A percentile compares a stretch with the other conserved stretches of the same genome.
phyloP scores from a whole-genome alignment of 2,113 vertebrate species.

The Pampusana beccarii region DNA sequence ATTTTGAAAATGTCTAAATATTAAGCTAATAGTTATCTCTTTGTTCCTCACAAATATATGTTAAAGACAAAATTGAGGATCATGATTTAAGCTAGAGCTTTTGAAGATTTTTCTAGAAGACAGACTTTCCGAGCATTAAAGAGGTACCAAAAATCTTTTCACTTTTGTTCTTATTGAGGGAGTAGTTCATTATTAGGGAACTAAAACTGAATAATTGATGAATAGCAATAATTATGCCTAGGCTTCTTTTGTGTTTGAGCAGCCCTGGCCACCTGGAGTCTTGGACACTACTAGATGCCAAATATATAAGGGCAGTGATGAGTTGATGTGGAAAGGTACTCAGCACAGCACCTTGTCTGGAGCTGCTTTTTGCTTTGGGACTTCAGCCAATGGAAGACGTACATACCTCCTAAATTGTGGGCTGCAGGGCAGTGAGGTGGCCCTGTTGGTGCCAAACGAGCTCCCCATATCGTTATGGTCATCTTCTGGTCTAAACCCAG shows the following conservation, averaged over 20 bases:
- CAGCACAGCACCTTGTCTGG: not conserved
- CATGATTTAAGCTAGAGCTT: not conserved
- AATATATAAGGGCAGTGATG: fast-evolving
- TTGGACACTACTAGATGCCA: not conserved
- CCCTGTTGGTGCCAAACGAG: not conserved
- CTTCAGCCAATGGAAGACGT: not conserved
- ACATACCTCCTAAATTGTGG: not conserved
- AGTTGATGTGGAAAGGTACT: not conserved
- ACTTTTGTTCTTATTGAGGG: not conserved
- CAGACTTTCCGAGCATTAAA: not conserved
- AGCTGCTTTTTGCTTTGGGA: not conserved
- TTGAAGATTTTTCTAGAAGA: not conserved
- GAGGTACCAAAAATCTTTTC: not conserved
- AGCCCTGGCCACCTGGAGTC: not conserved
- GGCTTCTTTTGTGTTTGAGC: not conserved
- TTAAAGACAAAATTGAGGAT: not conserved
- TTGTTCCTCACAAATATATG: not conserved
- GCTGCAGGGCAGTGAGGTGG: not conserved
- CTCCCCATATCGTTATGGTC: not conserved
- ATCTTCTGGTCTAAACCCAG: not conserved
- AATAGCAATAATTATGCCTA: not conserved
- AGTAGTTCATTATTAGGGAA: not conserved
- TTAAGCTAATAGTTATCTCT: not conserved
- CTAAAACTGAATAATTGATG: not conserved
- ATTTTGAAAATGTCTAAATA: not conserved